phyloP scores from a whole-genome alignment of 1,140 invertebrate genomes.

The Manduca sexta region DNA sequence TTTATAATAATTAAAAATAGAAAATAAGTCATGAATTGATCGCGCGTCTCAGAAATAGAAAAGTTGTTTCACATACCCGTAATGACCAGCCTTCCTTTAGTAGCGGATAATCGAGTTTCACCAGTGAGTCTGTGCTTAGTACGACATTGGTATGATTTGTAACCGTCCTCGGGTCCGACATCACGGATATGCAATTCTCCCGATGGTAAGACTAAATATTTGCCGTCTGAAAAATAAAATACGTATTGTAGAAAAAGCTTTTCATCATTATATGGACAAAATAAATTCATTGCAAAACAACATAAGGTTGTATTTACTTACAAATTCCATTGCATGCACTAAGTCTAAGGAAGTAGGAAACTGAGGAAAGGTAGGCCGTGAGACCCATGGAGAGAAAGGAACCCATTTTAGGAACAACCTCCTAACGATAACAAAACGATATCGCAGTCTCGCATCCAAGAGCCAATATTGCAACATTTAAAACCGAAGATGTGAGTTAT shows the following conservation, averaged over 20 bases:
- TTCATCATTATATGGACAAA: background rate
- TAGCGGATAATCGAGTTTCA: constrained; percentile 93
- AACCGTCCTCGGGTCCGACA: constrained; percentile 93
- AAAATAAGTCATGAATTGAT: constrained; percentile 12
- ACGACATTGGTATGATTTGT: constrained; percentile 94
- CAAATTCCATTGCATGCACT: constrained; percentile 57
- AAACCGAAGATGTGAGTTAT: too few species aligned
- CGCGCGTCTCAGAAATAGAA: constrained; percentile 13
- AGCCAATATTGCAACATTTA: too few species aligned
- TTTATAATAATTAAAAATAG: too few species aligned
- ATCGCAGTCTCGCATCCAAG: too few species aligned
- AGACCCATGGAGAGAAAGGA: constrained; percentile 72
- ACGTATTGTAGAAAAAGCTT: background rate
- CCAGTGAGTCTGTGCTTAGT: constrained; percentile 95
- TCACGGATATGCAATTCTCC: constrained; percentile 95
- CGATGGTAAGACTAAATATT: constrained; percentile 93
- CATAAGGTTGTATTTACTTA: constrained; percentile 64
- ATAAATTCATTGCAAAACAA: constrained; percentile 34
- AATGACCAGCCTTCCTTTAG: constrained; percentile 94
- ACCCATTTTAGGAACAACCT: constrained; percentile 35
- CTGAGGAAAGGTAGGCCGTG: constrained; percentile 72
- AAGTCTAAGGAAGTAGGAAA: constrained; percentile 66
- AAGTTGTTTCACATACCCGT: constrained; percentile 83
- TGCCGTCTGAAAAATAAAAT: constrained; percentile 80
- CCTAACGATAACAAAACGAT: constrained; percentile 28